Conservation (phyloP, 2,113 vertebrate genomes). For the Beaufortia kweichowensis region DNA sequence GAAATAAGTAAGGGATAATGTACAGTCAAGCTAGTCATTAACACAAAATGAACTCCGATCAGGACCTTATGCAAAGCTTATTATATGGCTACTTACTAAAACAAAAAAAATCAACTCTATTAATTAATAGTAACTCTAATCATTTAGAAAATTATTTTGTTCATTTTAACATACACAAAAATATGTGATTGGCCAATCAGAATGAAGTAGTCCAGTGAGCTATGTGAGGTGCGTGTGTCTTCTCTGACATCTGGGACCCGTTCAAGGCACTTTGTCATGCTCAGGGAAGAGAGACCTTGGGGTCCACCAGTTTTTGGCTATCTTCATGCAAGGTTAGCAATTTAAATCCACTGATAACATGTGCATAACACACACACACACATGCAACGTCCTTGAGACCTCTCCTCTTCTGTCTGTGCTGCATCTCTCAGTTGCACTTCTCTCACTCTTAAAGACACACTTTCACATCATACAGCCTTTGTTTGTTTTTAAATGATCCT, state of each 20-base stretch:
- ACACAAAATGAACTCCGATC: not conserved
- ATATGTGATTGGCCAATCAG: not conserved
- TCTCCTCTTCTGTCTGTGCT: not conserved
- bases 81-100: not conserved
- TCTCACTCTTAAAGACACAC: not conserved
- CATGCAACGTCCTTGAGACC: constrained; percentile 1
- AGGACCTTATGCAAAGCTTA: not conserved
- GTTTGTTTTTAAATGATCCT: not conserved
- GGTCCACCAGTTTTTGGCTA: constrained; percentile 6
- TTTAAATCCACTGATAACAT: constrained; percentile 21
- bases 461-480: not conserved
- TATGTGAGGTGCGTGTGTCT: not conserved
- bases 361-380: constrained; percentile 14
- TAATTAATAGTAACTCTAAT: too few relatives aligned
- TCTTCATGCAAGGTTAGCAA: constrained; percentile 37
- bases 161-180: not conserved
- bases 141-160: too few relatives aligned
- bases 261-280: constrained; percentile 25
- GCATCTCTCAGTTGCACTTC: not conserved
- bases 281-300: constrained; percentile 11
- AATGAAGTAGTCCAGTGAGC: not conserved
- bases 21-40: too few relatives aligned
- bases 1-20: too few relatives aligned
- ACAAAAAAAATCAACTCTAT: not conserved
- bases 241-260: not conserved